Evolutionary conservation across 1,140 invertebrate genomes (phyloP).

Genomic region (Megathymus violae): DNA sequence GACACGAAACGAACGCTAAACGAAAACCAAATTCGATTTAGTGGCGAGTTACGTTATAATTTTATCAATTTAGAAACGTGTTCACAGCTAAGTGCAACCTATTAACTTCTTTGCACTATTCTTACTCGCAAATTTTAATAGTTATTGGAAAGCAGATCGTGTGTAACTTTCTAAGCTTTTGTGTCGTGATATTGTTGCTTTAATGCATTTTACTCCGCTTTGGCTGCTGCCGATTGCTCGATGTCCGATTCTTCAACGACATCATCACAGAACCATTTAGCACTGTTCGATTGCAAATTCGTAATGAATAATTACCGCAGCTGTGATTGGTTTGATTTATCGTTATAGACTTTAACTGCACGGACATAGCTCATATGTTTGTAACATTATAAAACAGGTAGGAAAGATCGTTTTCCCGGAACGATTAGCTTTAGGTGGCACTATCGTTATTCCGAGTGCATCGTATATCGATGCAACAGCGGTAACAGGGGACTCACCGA

Average conservation of each 20-base stretch:
- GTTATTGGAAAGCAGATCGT: conserved; percentile 46
- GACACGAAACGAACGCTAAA: conserved; percentile 34
- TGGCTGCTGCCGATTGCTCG: conserved; percentile 1
- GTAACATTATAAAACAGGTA: conserved; percentile 34
- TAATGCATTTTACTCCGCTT: conserved; percentile 43
- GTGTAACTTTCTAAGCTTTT: conserved; percentile 63
- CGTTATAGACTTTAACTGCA: conserved; percentile 21
- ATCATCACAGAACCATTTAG: neutral
- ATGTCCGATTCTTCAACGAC: conserved; percentile 21
- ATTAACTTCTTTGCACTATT: conserved; percentile 37
- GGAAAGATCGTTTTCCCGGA: conserved; percentile 29
- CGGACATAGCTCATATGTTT: conserved; percentile 17
- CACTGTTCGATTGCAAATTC: neutral
- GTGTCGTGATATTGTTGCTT: conserved; percentile 46
- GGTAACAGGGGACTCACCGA: conserved; percentile 65
- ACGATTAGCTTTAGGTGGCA: conserved; percentile 26
- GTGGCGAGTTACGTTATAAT: conserved; percentile 25
- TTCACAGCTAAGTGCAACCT: conserved; percentile 25
- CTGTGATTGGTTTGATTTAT: conserved; percentile 11
- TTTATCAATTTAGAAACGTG: conserved; percentile 40
- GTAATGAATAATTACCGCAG: conserved; percentile 4
- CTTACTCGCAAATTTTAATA: conserved; percentile 50
- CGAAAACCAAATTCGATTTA: conserved; percentile 36
- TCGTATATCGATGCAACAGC: conserved; percentile 36
- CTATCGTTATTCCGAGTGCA: conserved; percentile 54